Percentiles rank a stretch among this genome's conserved stretches.
Evolutionary conservation across 2,797 vertebrate species (phyloP).

Genomic region (Esox lucius): DNA sequence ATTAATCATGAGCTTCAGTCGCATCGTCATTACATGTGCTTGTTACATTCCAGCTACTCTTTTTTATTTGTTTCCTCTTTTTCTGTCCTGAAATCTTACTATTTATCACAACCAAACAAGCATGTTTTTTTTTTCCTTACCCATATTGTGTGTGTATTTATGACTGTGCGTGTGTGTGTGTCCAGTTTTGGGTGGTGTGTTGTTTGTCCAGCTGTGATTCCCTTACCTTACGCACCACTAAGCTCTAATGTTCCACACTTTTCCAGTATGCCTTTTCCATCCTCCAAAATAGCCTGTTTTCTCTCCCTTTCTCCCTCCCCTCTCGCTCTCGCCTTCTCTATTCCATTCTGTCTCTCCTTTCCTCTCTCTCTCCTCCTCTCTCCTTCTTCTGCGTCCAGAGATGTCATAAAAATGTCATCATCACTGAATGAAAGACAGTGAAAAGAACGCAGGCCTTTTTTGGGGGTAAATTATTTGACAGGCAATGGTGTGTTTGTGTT

Average conservation of each 20-base stretch:
- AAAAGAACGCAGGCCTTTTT: conserved; percentile 22
- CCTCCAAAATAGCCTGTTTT: conserved; percentile 41
- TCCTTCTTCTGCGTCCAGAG: conserved; percentile 25
- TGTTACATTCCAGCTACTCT: not conserved
- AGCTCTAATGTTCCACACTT: conserved; percentile 52
- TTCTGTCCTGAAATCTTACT: not conserved
- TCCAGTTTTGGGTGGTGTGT: conserved; percentile 29
- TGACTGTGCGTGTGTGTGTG: not conserved
- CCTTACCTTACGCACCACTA: conserved; percentile 44
- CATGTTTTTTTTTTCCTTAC: too few relatives aligned
- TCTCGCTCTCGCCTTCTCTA: conserved; percentile 19
- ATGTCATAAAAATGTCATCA: conserved; percentile 63
- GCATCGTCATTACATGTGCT: not conserved
- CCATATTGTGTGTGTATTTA: too few relatives aligned
- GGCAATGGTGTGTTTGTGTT: conserved; percentile 30
- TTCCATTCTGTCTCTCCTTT: not conserved
- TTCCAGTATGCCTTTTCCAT: conserved; percentile 34
- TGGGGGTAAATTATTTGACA: conserved; percentile 36
- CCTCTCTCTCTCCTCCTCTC: conserved; percentile 34
- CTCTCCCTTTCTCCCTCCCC: conserved; percentile 23
- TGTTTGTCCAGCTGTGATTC: conserved; percentile 56
- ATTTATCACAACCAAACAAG: not conserved
- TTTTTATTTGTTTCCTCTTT: not conserved
- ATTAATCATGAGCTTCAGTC: not conserved
- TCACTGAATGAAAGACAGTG: conserved; percentile 37